A percentile compares a stretch with the other conserved stretches of the same genome.
Conservation (phyloP, 1,140 invertebrate species). For the Plodia interpunctella region DNA sequence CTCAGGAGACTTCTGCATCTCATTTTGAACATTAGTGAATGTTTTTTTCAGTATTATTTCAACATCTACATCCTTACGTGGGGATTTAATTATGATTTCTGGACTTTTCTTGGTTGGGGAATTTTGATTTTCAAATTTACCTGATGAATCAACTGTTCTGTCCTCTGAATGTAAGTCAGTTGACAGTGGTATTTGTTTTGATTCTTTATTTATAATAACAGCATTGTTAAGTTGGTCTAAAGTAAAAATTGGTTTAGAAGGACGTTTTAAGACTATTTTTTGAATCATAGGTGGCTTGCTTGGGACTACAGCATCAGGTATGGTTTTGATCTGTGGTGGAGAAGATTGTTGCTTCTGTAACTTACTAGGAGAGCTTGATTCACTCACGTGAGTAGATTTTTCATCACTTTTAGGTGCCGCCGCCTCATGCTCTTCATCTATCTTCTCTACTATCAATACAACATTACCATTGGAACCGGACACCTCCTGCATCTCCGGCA, state of each 20-base stretch:
- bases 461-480: slow-evolving; percentile 42
- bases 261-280: not conserved
- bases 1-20: slow-evolving; percentile 6
- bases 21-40: not conserved
- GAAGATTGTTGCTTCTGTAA: not conserved
- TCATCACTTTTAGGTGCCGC: not conserved
- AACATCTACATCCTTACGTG: not conserved
- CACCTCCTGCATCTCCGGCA: slow-evolving; percentile 40
- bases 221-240: not conserved
- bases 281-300: not conserved
- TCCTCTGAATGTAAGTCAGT: slow-evolving; percentile 9
- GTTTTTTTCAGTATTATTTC: not conserved
- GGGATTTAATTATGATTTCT: slow-evolving; percentile 1
- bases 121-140: slow-evolving; percentile 10
- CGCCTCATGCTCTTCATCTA: slow-evolving; percentile 35
- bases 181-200: not conserved
- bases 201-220: not conserved
- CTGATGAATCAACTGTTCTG: slow-evolving; percentile 12
- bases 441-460: slow-evolving; percentile 49
- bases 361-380: not conserved
- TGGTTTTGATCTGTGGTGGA: not conserved
- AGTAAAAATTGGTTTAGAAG: not conserved
- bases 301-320: slow-evolving; percentile 7
- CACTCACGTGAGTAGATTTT: not conserved
- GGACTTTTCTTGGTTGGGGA: not conserved